These are phyloP conservation scores for roundworm (Caenorhabditis elegans) DNA, from an alignment of 1,140 invertebrate species.

Conservation along the genomic window WBcel235 BX284606.5:9003001-9003500, in stretches of 20 bases:
- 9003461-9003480: conserved; percentile 56
- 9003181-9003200: not conserved
- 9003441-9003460: conserved; percentile 55
- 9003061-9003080: too few species aligned
- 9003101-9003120: not conserved
- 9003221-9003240: not conserved
- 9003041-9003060: not conserved
- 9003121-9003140: conserved; percentile 24
- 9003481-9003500: conserved; percentile 53
- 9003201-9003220: conserved; percentile 17
- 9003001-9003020: conserved; percentile 55
- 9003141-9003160: not conserved
- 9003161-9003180: not conserved
- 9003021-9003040: conserved; percentile 52
- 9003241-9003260: conserved; percentile 56
- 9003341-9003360: conserved; percentile 60
- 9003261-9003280: conserved; percentile 61
- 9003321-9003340: conserved; percentile 61
- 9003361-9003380: conserved; percentile 58
- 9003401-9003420: conserved; percentile 48
- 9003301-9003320: conserved; percentile 59
- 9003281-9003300: conserved; percentile 61
- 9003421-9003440: conserved; percentile 62
- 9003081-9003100: conserved; percentile 55
- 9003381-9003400: not conserved